phyloP scores from a whole-genome alignment of 2,888 invertebrate species.

The Parelbella ahira region DNA sequence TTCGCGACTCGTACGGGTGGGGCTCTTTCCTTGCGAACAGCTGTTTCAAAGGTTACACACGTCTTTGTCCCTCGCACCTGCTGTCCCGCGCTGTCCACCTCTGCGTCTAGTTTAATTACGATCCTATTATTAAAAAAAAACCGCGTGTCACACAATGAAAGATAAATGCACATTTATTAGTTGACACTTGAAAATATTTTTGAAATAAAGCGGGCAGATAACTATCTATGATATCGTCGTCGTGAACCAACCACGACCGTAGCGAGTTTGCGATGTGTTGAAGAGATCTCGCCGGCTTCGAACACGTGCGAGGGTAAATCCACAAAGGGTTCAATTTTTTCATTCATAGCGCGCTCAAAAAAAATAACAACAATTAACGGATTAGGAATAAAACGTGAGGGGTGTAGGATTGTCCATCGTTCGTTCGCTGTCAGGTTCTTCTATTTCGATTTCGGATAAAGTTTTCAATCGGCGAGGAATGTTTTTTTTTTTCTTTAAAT shows the following conservation, averaged over 20 bases:
- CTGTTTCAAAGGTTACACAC: slow-evolving; percentile 67
- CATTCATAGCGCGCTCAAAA: slow-evolving; percentile 53
- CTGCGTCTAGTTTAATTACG: slow-evolving; percentile 56
- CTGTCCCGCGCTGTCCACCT: slow-evolving; percentile 42
- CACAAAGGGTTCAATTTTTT: slow-evolving; percentile 66
- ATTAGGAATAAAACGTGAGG: slow-evolving; percentile 65
- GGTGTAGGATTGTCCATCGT: slow-evolving; percentile 45
- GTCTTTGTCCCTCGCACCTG: slow-evolving; percentile 69
- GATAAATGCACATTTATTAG: slow-evolving; percentile 22
- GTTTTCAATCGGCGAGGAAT: slow-evolving; percentile 48
- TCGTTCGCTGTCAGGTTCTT: slow-evolving; percentile 30
- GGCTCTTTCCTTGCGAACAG: slow-evolving; percentile 66
- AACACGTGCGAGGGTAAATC: slow-evolving; percentile 69
- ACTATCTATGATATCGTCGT: slow-evolving; percentile 45
- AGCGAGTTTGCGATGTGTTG: slow-evolving; percentile 54
- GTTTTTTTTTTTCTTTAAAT: slow-evolving; percentile 56
- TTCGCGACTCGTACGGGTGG: slow-evolving; percentile 46
- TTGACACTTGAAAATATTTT: slow-evolving; percentile 30
- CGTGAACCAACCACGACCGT: slow-evolving; percentile 46
- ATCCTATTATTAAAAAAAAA: slow-evolving; percentile 58
- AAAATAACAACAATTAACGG: slow-evolving; percentile 69
- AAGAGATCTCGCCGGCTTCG: slow-evolving; percentile 44
- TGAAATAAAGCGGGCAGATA: slow-evolving; percentile 39
- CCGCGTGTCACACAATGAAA: slow-evolving; percentile 32
- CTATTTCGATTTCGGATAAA: slow-evolving; percentile 44